Evolutionary conservation across 2,888 invertebrate species (phyloP), one percentile per base, ranked within the genome.

Genomic region (Lycophotia porphyrea): DNA sequence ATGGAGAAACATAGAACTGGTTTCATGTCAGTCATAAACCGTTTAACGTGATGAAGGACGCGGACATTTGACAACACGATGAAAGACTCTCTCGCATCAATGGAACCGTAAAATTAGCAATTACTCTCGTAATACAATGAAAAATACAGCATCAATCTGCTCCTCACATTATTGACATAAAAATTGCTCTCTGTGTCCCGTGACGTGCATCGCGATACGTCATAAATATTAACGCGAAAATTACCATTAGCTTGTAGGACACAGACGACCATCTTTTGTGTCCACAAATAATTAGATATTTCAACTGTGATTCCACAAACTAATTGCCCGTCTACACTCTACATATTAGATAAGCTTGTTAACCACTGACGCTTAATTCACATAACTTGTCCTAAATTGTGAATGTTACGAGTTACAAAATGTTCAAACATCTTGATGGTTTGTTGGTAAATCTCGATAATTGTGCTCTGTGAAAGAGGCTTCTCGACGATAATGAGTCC

Each of bases 211-310:
- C 55, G 52, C 60, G 67, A 79, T 75, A 76, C 75, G 71, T 75
- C 77, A 84, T 86, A 86, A 84, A 86, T 85, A 85, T 85, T 84
- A 70, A 84, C 74, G 39, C 15, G 67, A 78, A 78, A 76, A 76
- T 86, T 79, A 76, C 73, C 72, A 69, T 58, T 77, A 49, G 61
- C 66, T 58, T 76, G 70, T 79, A 55, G 61, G 63, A 39, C 69
- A 55, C 68, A 75, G 61, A 70, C 31, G 21, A 63, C 18, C 58
- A 61, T 71, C 60, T 82, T 65, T 71, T 66, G 75, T 84, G 69
- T 64, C 71, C 74, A 74, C 76, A 82, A 66, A 76, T 86, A 84
- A 84, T 83, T 83, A 76, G 80, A 80, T 84, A 83, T 83, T 86
- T 83, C 72, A 66, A 69, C 66, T 58, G 70, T 52, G 47, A 80